Evolutionary conservation across 2,888 invertebrate species (phyloP), one percentile per base, ranked within the genome.

Genomic region (Scaptodrosophila latifasciaeformis): DNA sequence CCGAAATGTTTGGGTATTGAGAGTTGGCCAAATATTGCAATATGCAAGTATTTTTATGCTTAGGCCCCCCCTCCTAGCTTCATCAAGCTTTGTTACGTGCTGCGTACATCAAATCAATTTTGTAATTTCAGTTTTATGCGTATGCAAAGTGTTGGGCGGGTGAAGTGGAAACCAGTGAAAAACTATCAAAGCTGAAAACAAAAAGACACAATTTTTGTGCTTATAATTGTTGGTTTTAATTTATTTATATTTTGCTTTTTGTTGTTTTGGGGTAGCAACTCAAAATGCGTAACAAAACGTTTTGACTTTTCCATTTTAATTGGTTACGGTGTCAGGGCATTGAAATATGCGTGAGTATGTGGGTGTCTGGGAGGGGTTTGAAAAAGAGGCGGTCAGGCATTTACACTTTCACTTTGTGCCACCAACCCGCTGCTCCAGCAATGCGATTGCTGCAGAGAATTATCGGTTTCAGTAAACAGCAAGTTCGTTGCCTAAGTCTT

Each of bases 401-500:
- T 34, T 13, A 34, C 2, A 12, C 12, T 34, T 34, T 34, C 15
- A 34, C 12, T 34, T 34, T 34, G 15, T 34, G 34, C 15, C 12
- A 6, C 34, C 5, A 34, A 34, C 13, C 15, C 15, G 15, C 12
- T 13, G 34, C 34, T 12, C 34, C 13, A 12, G 15, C 34, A 34
- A 34, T n/a, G 34, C 15, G 34, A 12, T 34, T 34, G 12, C 34
- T 34, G 34, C 34, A 34, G 15, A 13, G 15, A 13, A 34, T 34
- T 34, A 13, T 12, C 34, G 12, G 12, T 13, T 34, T 13, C 13
- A 34, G 15, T 13, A 13, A 13, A 13, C 15, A 47, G 24, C 50
- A 44, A 53, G 68, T 62, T 67, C 13, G 65, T 54, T 55, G 54
- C 54, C 56, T 66, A 52, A 71, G 67, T 70, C 50, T 64, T 69